A percentile compares a stretch with the other conserved stretches of the same genome.
Evolutionary conservation across 2,113 vertebrate genomes (phyloP).

Genomic region (Oreotragus oreotragus): DNA sequence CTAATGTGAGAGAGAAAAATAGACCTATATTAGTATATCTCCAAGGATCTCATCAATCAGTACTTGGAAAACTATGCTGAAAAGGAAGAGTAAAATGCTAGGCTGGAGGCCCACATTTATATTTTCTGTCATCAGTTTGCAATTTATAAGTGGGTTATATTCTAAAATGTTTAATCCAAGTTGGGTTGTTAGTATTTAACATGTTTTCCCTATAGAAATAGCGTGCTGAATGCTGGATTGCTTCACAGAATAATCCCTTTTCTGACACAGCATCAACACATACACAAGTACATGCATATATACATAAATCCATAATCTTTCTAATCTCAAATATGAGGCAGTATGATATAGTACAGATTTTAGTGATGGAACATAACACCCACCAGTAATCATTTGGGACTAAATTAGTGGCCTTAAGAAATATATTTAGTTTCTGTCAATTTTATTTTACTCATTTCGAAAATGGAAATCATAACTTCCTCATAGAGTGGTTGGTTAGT

Average conservation of each 20-base stretch:
- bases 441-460: slow-evolving; percentile 3
- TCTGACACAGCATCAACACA: not conserved
- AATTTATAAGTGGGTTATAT: not conserved
- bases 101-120: not conserved
- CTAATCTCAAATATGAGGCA: not conserved
- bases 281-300: not conserved
- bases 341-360: not conserved
- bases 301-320: not conserved
- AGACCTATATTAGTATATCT: not conserved
- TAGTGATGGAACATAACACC: not conserved
- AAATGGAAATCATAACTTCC: not conserved
- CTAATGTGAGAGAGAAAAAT: not conserved
- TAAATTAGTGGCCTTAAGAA: not conserved
- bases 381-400: not conserved
- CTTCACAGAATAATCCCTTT: not conserved
- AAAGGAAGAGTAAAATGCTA: not conserved
- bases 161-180: not conserved
- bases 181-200: not conserved
- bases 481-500: not conserved
- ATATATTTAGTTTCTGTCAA: not conserved
- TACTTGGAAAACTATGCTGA: not conserved
- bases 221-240: not conserved
- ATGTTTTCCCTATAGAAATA: not conserved
- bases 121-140: not conserved
- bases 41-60: not conserved